These are phyloP conservation scores for Atta colombica DNA, from an alignment of 1,140 invertebrate species.

Conservation along the genomic window DNA sequence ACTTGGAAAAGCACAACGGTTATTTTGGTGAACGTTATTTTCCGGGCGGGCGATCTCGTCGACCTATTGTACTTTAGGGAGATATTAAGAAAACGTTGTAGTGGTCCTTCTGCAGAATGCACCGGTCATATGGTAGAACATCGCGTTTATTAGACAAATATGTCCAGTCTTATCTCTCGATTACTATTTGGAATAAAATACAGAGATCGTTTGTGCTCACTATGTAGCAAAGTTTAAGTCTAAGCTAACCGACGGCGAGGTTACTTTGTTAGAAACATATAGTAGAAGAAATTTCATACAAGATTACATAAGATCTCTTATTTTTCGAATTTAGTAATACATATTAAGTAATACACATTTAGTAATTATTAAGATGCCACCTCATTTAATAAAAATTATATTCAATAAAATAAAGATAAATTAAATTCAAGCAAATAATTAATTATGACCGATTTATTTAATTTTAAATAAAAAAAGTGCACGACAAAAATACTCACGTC, in stretches of 20 bases:
- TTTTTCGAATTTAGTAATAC: background rate
- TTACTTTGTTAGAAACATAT: background rate
- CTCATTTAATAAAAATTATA: too few relatives aligned
- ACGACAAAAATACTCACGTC: background rate
- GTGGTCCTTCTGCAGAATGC: background rate
- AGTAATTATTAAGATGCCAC: too few relatives aligned
- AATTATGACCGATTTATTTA: background rate
- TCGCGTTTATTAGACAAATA: constrained; percentile 58
- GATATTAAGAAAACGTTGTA: constrained; percentile 61
- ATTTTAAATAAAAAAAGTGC: constrained; percentile 7
- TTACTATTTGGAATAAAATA: constrained; percentile 50
- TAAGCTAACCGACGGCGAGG: background rate
- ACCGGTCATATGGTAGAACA: constrained; percentile 13
- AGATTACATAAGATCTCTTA: background rate
- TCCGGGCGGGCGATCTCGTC: constrained; percentile 81
- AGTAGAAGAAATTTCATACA: background rate
- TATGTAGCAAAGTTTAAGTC: constrained; percentile 1
- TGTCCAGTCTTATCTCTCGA: constrained; percentile 28
- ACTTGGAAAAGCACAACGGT: constrained; percentile 63
- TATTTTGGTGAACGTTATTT: constrained; percentile 85
- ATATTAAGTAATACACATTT: too few relatives aligned
- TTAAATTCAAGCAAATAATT: background rate
- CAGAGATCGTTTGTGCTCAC: background rate
- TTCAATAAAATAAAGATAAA: background rate
- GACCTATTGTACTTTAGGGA: constrained; percentile 73